phyloP scores from a whole-genome alignment of 2,113 vertebrate genomes.

The Pyxicephalus adspersus region DNA sequence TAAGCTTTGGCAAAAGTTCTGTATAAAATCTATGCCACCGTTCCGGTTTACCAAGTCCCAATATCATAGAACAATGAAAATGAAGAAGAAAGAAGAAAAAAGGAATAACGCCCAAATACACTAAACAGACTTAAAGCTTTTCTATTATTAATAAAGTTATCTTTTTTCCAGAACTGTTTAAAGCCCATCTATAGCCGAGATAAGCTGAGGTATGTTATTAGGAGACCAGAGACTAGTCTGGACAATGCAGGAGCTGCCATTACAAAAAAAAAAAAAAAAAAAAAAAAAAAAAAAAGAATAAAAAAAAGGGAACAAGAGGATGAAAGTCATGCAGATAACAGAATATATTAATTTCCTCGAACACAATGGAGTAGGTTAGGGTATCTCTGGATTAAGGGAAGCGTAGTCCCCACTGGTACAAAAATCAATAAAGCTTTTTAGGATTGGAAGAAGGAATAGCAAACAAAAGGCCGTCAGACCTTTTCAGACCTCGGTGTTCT shows the following conservation, averaged over 20 bases:
- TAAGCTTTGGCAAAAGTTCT: constrained; percentile 94
- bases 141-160: constrained; percentile 82
- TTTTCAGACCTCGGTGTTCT: too few relatives aligned
- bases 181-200: constrained; percentile 83
- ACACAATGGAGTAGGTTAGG: too few relatives aligned
- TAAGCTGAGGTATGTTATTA: constrained; percentile 96
- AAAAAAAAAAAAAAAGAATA: not conserved
- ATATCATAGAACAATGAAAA: not conserved
- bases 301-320: not conserved
- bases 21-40: constrained; percentile 69
- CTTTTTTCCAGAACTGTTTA: constrained; percentile 69
- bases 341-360: not conserved
- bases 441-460: too few relatives aligned
- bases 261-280: constrained; percentile 9
- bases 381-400: too few relatives aligned
- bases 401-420: constrained; percentile 23
- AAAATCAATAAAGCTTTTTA: not conserved
- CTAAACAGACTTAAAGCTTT: constrained; percentile 83
- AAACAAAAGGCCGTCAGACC: too few relatives aligned
- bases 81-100: constrained; percentile 44
- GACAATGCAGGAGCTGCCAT: constrained; percentile 59
- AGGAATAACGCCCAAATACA: constrained; percentile 71
- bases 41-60: constrained; percentile 57
- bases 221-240: constrained; percentile 74
- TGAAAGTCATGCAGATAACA: not conserved